A percentile compares a stretch with the other conserved stretches of the same genome.
Evolutionary conservation across 2,797 vertebrate genomes (phyloP).

Genomic region (Melanotaenia boesemani): DNA sequence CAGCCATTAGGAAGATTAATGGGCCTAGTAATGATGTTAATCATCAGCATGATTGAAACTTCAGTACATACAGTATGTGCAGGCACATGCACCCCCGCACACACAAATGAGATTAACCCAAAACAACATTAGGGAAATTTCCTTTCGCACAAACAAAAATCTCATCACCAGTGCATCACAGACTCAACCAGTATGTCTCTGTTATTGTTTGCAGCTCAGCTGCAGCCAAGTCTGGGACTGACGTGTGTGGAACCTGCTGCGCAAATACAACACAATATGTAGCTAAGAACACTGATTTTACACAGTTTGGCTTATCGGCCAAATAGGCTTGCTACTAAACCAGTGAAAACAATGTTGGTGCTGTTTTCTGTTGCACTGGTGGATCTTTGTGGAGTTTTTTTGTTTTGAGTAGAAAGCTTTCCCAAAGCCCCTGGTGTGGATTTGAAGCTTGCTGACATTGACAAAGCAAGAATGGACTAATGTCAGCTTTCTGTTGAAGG

Average conservation of each 20-base stretch:
- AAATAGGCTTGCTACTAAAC: neutral
- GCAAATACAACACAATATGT: neutral
- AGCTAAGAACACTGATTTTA: neutral
- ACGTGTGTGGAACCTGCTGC: neutral
- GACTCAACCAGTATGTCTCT: constrained; percentile 23
- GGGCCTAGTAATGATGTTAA: constrained; percentile 82
- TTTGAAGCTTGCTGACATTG: neutral
- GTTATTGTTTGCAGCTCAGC: constrained; percentile 28
- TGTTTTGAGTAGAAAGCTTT: neutral
- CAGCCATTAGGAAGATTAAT: constrained; percentile 83
- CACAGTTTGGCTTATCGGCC: neutral
- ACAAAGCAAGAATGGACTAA: neutral
- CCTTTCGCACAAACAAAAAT: constrained; percentile 47
- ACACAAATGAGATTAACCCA: constrained; percentile 72
- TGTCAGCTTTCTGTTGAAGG: neutral
- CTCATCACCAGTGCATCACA: constrained; percentile 43
- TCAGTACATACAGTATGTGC: constrained; percentile 59
- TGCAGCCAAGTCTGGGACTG: neutral
- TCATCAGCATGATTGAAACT: constrained; percentile 79
- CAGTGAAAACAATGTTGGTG: neutral
- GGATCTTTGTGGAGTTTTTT: neutral
- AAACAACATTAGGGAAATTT: constrained; percentile 70
- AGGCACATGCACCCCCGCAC: constrained; percentile 15
- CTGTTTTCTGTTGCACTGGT: constrained; percentile 1
- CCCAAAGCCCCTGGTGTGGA: neutral